Evolutionary conservation across 2,113 vertebrate species (phyloP), one percentile per base, ranked within the genome.

Genomic region (Charadrius vociferus): DNA sequence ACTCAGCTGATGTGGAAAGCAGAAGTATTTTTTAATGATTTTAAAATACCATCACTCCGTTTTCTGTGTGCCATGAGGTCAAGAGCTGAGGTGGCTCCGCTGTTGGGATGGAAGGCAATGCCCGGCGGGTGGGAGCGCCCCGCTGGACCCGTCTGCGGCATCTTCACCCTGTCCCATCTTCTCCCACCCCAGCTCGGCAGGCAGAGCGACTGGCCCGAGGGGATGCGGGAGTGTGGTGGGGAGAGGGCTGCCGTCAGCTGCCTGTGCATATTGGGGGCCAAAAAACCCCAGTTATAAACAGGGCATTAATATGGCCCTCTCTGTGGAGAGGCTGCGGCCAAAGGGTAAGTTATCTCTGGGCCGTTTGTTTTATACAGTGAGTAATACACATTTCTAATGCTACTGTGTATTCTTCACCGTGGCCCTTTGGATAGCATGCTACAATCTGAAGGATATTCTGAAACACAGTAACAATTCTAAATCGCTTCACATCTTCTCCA

Each of bases 121-220:
- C 56, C 27, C 1, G 1, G 36, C 1, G 1, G 43, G 43, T 58
- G 83, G 34, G 59, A 74, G 50, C 0, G 2, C 27, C 56, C 29
- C 1, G 4, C 22, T 22, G 62, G 45, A 26, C 37, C 20, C 2
- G 2, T n/a, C n/a, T 29, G 52, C 7, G 1, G 43, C 43, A 30
- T 67, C 72, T 50, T 67, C 32, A 20, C 24, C 16, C 7, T 23
- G 20, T 66, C 43, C 32, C 53, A 21, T 20, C 53, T 45, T 62
- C 37, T 61, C 22, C 63, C 18, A 53, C 21, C 14, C 9, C 29
- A n/a, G 24, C 50, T 21, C 12, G 8, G 3, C n/a, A 58, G 41
- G 49, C 10, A 5, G 67, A 15, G 77, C 4, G 11, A 12, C 55
- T 34, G 47, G 37, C 55, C 32, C 1, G 1, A n/a, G 29, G 12